Percentiles rank a stretch among this genome's conserved stretches.
These are phyloP conservation scores for Arion vulgaris DNA, from an alignment of 1,140 invertebrate genomes.

Conservation along the genomic window DNA sequence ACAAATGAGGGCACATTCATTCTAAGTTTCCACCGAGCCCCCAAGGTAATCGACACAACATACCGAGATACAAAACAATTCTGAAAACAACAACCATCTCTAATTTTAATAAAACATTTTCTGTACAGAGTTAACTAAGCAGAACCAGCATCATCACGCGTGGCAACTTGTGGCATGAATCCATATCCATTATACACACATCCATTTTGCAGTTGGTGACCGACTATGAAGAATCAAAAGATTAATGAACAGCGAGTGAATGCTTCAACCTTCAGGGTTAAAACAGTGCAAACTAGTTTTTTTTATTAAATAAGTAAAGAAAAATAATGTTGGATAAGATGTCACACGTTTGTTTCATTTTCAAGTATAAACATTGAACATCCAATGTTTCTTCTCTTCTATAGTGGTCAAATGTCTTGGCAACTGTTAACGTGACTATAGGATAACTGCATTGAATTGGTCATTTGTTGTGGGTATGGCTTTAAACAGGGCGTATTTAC, in stretches of 20 bases:
- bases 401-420: neutral
- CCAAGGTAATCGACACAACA: neutral
- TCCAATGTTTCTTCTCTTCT: too few species aligned
- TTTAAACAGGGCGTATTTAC: neutral
- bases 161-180: neutral
- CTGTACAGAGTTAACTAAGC: neutral
- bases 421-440: neutral
- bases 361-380: neutral
- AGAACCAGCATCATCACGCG: neutral
- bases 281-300: neutral
- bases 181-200: neutral
- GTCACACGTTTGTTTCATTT: neutral
- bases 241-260: neutral
- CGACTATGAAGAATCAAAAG: neutral
- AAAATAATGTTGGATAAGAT: neutral
- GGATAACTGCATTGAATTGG: neutral
- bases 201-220: neutral
- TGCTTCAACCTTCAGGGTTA: neutral
- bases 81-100: neutral
- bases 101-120: neutral
- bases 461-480: neutral
- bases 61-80: neutral
- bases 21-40: neutral
- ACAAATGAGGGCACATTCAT: conserved; percentile 9
- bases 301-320: neutral